phyloP scores from a whole-genome alignment of 2,113 vertebrate genomes.

The Tichodroma muraria region DNA sequence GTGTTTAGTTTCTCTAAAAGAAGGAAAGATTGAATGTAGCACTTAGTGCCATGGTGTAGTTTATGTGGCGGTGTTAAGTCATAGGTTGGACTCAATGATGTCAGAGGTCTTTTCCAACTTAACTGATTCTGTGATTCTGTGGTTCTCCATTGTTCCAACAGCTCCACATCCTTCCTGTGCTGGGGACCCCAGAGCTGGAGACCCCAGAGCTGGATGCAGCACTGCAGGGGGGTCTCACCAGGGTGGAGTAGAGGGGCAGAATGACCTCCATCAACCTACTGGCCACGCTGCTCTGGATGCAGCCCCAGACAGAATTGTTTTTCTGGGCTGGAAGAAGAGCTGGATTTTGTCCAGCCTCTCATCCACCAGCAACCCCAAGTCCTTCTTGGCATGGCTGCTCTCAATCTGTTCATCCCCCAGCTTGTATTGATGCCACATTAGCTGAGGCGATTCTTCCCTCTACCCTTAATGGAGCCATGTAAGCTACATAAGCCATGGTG shows the following conservation, averaged over 20 bases:
- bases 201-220: background rate
- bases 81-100: background rate
- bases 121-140: background rate
- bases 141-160: background rate
- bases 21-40: too few relatives aligned
- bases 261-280: background rate
- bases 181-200: background rate
- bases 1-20: background rate
- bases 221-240: too few relatives aligned
- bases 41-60: background rate
- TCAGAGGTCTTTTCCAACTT: background rate
- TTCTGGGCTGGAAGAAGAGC: background rate
- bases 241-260: background rate
- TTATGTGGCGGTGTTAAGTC: background rate
- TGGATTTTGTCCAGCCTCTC: background rate
- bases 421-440: background rate
- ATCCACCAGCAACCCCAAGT: too few relatives aligned
- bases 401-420: background rate
- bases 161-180: background rate
- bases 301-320: background rate
- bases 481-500: background rate
- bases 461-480: background rate
- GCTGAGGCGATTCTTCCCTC: background rate
- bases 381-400: background rate
- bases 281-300: background rate